A percentile compares a stretch with the other conserved stretches of the same genome.
phyloP scores from a whole-genome alignment of 1,140 invertebrate species.

The Cotesia chilonis region DNA sequence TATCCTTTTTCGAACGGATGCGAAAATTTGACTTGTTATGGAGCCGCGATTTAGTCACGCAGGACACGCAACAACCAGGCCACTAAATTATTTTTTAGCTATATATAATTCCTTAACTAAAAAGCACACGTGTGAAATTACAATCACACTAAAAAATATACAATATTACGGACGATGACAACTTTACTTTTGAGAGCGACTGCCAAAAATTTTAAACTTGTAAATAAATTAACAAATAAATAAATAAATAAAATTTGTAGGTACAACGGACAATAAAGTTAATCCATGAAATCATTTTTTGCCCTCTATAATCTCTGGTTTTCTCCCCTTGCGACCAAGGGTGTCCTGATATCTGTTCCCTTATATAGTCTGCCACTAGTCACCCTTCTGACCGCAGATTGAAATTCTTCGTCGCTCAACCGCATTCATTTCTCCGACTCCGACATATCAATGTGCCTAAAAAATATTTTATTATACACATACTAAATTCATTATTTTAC shows the following conservation, averaged over 20 bases:
- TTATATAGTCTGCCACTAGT: conserved; percentile 46
- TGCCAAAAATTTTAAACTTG: no score
- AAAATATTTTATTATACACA: no score
- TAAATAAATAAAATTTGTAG: not conserved
- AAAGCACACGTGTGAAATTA: no score
- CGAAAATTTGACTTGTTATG: conserved; percentile 35
- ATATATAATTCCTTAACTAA: no score
- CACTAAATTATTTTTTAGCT: not conserved
- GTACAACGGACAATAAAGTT: not conserved
- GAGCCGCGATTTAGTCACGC: conserved; percentile 33
- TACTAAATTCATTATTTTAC: no score
- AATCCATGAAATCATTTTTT: conserved; percentile 2
- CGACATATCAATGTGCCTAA: not conserved
- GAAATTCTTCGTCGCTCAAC: conserved; percentile 61
- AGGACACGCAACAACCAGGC: conserved; percentile 24
- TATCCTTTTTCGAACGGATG: conserved; percentile 30
- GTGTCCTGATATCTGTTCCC: conserved; percentile 44
- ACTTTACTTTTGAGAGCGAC: no score
- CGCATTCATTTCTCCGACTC: conserved; percentile 1
- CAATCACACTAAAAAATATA: no score
- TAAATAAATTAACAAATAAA: no score
- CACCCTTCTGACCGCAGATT: conserved; percentile 61
- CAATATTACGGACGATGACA: no score
- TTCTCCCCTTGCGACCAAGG: conserved; percentile 35
- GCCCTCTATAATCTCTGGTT: conserved; percentile 1